Evolutionary conservation across 1,140 invertebrate species (phyloP).

Genomic region (Brachystomella parvula): DNA sequence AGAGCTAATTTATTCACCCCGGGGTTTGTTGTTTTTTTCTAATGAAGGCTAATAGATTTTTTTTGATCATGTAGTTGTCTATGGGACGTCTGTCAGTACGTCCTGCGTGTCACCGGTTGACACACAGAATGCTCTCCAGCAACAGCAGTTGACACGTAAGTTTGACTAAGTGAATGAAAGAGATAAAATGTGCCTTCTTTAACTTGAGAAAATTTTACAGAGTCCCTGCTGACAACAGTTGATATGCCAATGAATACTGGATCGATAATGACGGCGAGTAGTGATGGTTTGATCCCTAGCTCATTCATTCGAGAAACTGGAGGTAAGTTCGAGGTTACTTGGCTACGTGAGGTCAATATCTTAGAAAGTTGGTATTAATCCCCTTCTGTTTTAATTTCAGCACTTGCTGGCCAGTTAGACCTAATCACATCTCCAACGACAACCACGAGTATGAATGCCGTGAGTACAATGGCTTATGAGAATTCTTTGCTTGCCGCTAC

Average conservation of each 20-base stretch:
- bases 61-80: not conserved
- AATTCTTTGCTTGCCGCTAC: constrained; percentile 5
- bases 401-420: not conserved
- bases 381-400: not conserved
- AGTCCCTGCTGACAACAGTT: not conserved
- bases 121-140: not conserved
- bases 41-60: constrained; percentile 15
- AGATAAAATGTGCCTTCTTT: not conserved
- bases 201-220: not conserved
- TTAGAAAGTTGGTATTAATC: too few species aligned
- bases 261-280: not conserved
- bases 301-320: not conserved
- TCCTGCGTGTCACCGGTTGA: not conserved
- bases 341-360: too few species aligned
- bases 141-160: constrained; percentile 8
- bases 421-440: not conserved
- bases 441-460: not conserved
- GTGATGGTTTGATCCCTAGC: not conserved
- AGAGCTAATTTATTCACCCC: constrained; percentile 13
- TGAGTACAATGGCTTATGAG: constrained; percentile 15
- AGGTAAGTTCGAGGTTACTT: not conserved
- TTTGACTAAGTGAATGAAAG: not conserved
- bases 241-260: not conserved
- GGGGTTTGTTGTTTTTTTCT: not conserved
- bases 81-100: not conserved